Base-by-base conservation (phyloP, 2,113 vertebrate genomes). In the Aspiorhynchus laticeps region DNA sequence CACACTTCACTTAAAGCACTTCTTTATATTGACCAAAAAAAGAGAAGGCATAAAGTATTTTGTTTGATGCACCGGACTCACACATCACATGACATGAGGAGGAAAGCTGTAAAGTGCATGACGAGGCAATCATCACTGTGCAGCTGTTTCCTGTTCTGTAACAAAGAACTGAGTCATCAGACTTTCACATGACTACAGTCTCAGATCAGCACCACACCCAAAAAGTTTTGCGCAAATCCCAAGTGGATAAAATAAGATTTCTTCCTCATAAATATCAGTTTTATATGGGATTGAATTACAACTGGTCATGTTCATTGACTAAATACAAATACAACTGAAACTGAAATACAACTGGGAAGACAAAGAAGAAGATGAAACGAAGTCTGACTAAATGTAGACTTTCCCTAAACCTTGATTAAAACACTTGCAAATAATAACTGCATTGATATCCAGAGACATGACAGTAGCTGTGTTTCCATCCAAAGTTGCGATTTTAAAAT, bases 111-210 rank as follows among this genome's bases (percentile, higher is more conserved):
- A 33, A 78, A 33, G 26, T 12, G 9, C 28, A 24, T 56, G 48
- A 56, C 10, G 8, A 78, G 7, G 48, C 48, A 56, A 33, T 78
- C 56, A 78, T 28, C 26, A 31, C 43, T 19, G 43, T 28, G 75
- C n/a, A 77, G 43, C n/a, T 12, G 28, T 53, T 79, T 79, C 48
- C 76, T 56, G 48, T 79, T 56, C 19, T 6, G 48, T 33, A 33
- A 56, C 26, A 56, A 33, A 28, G 76, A 79, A 78, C 48, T 56
- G 48, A 6, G 10, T 33, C 48, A 79, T 56, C 76, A 79, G 17
- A 79, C 31, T 77, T 77, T 48, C 26, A 77, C 7, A 77, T 77
- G 15, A 31, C 46, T 77, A 31, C 74, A 51, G 26, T 11, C 75
- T 77, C n/a, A 79, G 9, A 33, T 79, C 28, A 56, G 48, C 76